Base-by-base conservation (phyloP, 1,140 invertebrate species). In the silkworm (Bombyx mori) region DNA sequence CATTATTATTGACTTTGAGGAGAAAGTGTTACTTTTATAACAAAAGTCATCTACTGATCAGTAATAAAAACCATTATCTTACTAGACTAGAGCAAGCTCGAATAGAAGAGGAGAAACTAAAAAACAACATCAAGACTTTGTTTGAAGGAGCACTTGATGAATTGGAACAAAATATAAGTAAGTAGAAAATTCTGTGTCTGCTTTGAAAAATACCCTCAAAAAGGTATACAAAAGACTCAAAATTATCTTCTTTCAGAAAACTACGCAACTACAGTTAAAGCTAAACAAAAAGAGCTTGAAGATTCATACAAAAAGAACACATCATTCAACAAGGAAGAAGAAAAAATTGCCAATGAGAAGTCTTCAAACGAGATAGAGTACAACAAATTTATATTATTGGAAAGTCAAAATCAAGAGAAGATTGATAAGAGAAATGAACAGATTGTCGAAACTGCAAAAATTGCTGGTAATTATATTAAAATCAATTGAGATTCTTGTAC, bases 71-170 rank as follows among this genome's bases (percentile, higher is more conserved):
- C 8, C 47, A 51, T 10, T 64, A 51, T 42, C 3, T 53, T 72
- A 82, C 45, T 72, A 90, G 75, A 79, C 75, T 79, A 68, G 88
- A 77, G 62, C 87, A 62, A 67, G 79, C 52, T 56, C 77, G 86
- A 58, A 82, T 82, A 49, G 88, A 89, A 71, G 78, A 90, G 55
- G 57, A 87, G 58, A 88, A 89, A 62, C 68, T 92, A 45, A 85
- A 88, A 70, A 86, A 87, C 63, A 83, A 74, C 42, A 92, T 93
- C 60, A 88, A 90, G 59, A 82, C 89, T 52, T 73, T 92, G 46
- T 92, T 91, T 76, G 73, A 91, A 66, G 92, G 92, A 6, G 85
- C 91, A 44, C 87, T 90, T 63, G 82, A 89, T 49, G 90, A 93
- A 56, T 87, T 96, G 44, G 80, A 91, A 50, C 70, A 90, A 46